phyloP scores from a whole-genome alignment of 2,113 vertebrate species.

The Ceyx margarethae region DNA sequence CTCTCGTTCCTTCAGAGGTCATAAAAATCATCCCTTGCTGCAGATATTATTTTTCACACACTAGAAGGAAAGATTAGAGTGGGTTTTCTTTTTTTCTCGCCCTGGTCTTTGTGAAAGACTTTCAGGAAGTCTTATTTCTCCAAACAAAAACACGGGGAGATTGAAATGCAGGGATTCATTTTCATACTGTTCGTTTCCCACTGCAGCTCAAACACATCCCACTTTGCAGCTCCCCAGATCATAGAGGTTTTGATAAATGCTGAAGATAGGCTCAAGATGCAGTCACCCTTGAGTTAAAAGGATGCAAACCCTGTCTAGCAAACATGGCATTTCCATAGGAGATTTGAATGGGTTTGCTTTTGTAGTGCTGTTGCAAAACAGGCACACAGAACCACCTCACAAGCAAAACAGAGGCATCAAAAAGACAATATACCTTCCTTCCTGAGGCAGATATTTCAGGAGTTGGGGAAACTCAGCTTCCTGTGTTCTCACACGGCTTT shows the following conservation, averaged over 20 bases:
- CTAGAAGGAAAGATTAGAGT: neutral
- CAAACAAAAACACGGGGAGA: neutral
- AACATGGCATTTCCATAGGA: slow-evolving; percentile 58
- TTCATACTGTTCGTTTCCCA: slow-evolving; percentile 54
- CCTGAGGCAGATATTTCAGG: slow-evolving; percentile 80
- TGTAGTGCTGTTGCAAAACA: slow-evolving; percentile 51
- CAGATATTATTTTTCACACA: slow-evolving; percentile 43
- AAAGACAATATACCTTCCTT: slow-evolving; percentile 81
- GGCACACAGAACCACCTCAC: slow-evolving; percentile 49
- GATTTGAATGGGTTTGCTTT: slow-evolving; percentile 59
- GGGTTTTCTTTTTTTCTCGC: neutral
- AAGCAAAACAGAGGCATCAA: slow-evolving; percentile 72
- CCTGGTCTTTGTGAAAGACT: neutral
- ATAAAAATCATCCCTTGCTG: slow-evolving; percentile 9
- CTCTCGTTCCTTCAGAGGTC: slow-evolving; percentile 22
- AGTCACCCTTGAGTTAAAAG: slow-evolving; percentile 51
- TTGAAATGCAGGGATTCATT: slow-evolving; percentile 39
- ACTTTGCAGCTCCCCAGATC: neutral
- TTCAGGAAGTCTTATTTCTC: slow-evolving; percentile 52
- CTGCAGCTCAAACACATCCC: neutral
- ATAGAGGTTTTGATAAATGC: slow-evolving; percentile 33
- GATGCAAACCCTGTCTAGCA: slow-evolving; percentile 51
- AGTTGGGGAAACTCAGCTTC: slow-evolving; percentile 75
- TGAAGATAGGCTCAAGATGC: slow-evolving; percentile 45
- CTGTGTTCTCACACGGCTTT: slow-evolving; percentile 78